Evolutionary conservation across 2,888 invertebrate species (phyloP).

Genomic region (Nasonovia ribisnigri): DNA sequence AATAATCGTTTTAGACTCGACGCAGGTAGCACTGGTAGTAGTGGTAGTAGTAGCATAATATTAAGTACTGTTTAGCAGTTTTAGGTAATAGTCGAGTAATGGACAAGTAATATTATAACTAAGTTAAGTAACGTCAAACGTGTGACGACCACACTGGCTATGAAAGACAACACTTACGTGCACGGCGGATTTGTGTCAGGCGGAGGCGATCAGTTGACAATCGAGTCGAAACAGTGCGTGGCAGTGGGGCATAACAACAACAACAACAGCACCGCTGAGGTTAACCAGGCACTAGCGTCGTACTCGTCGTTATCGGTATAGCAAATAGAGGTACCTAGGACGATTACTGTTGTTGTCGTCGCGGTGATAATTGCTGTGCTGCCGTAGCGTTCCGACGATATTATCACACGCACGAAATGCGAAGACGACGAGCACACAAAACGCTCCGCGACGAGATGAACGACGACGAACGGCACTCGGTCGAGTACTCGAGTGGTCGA

Average conservation of each 20-base stretch:
- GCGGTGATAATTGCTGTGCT: not conserved
- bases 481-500: not conserved
- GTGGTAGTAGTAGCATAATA: too few relatives aligned
- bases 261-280: too few relatives aligned
- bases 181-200: slow-evolving; percentile 15
- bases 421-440: not conserved
- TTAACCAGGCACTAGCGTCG: not conserved
- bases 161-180: slow-evolving; percentile 33
- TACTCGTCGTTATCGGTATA: too few relatives aligned
- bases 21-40: not conserved
- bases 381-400: not conserved
- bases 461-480: not conserved
- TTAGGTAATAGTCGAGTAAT: too few relatives aligned
- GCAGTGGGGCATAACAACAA: slow-evolving; percentile 2
- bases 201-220: not conserved
- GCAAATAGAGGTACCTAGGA: not conserved
- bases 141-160: not conserved
- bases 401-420: not conserved
- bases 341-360: not conserved
- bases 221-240: too few relatives aligned
- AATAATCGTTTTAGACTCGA: not conserved
- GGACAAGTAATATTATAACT: not conserved
- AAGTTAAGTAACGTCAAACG: not conserved
- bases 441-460: not conserved
- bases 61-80: not conserved